phyloP scores from a whole-genome alignment of 2,113 vertebrate species.

The Bubalus kerabau region DNA sequence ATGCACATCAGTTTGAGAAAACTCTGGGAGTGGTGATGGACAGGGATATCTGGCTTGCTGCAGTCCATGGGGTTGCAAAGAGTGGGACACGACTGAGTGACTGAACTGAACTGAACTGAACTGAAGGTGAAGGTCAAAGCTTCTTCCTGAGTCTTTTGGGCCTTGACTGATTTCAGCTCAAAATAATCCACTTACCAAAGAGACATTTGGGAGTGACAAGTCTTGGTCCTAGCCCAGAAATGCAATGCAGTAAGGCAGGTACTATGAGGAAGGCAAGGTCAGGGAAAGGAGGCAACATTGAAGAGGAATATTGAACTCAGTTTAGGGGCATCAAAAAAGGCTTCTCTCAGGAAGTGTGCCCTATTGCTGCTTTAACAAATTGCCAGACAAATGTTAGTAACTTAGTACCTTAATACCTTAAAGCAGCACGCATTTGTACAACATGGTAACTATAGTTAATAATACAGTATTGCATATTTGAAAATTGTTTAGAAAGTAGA shows the following conservation, averaged over 20 bases:
- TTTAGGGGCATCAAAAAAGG: neutral
- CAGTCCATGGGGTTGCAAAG: neutral
- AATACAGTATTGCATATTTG: neutral
- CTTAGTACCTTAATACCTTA: neutral
- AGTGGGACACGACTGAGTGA: rapidly evolving
- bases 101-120: neutral
- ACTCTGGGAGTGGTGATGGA: neutral
- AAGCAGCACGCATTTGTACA: neutral
- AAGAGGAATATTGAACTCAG: neutral
- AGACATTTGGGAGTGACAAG: neutral
- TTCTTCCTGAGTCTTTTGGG: neutral
- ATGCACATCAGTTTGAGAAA: neutral
- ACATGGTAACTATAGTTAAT: neutral
- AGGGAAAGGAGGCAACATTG: neutral
- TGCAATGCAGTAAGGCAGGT: neutral
- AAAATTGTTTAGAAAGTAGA: neutral
- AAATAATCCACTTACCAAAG: neutral
- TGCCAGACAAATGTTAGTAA: neutral
- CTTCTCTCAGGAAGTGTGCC: neutral
- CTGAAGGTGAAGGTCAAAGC: neutral
- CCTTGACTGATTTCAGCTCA: neutral
- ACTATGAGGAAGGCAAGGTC: neutral
- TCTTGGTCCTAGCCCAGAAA: neutral
- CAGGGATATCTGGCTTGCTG: neutral
- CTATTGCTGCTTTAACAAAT: neutral